phyloP scores from a whole-genome alignment of 92 coral and sea anemone genomes.

The Actinostola sp. region DNA sequence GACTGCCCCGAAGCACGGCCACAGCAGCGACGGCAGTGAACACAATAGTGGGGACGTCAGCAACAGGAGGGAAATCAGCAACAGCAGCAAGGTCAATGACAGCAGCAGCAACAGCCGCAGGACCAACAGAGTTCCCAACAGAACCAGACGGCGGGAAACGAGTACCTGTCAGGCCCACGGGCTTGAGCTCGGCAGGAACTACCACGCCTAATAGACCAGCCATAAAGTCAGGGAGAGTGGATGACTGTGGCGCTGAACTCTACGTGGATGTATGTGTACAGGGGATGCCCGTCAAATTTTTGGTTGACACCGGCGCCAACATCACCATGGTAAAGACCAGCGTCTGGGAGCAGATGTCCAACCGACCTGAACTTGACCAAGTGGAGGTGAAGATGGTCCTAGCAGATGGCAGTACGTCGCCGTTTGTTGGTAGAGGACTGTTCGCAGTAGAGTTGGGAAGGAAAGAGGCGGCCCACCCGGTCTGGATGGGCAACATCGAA shows the following conservation, averaged over 20 bases:
- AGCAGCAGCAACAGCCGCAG: not conserved
- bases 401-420: constrained; percentile 47
- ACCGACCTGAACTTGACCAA: not conserved
- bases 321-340: constrained; percentile 43
- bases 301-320: constrained; percentile 53
- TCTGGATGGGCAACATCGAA: constrained; percentile 46
- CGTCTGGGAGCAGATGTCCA: constrained; percentile 9
- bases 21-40: no score
- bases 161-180: constrained; percentile 10
- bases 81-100: no score
- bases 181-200: not conserved
- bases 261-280: constrained; percentile 32
- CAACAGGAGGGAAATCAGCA: not conserved
- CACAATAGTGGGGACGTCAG: not conserved
- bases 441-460: constrained; percentile 19
- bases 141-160: constrained; percentile 17
- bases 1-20: not conserved
- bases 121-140: not conserved
- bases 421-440: constrained; percentile 38
- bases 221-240: constrained; percentile 2
- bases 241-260: not conserved
- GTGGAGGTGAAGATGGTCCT: constrained; percentile 33
- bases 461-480: not conserved
- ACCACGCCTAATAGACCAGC: not conserved
- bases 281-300: constrained; percentile 41